Evolutionary conservation across 2,797 vertebrate genomes (phyloP), one percentile per base, ranked within the genome.

Genomic region (Anabas testudineus): DNA sequence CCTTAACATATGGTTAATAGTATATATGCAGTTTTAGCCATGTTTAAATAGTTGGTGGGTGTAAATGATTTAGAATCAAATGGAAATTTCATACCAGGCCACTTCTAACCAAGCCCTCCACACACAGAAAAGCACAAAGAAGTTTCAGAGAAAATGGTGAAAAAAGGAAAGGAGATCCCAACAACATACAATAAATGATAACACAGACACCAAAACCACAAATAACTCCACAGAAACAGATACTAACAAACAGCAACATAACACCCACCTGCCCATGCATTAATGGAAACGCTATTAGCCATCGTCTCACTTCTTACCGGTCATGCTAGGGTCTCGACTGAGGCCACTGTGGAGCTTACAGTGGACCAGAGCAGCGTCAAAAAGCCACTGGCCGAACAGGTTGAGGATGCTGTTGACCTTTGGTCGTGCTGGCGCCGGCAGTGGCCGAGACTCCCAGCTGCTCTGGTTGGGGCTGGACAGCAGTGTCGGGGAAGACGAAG

Each of bases 321-420:
- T 98, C 96, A 98, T 97, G 92, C 96, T 99, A 90, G 95, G 95
- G 92, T 99, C 97, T 92, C 97, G 94, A 89, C 95, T 98, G 86
- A 98, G 95, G 82, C 96, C 97, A 57, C 96, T 97, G 89, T 99
- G 97, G 84, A 98, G 97, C 90, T 96, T 98, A 94, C 97, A 98
- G 91, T 97, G 96, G 88, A 98, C 96, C 85, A 99, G 94, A 10
- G 96, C 95, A 39, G 97, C 97, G 63, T 99, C 97, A 65, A 99
- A 98, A 56, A 99, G 92, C 97, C 97, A 99, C 0, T 97, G 97
- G 87, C 97, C 97, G 58, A 99, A 99, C 71, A 99, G 95, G 91
- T 99, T 97, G 87, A 99, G 93, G 91, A 99, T 96, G 94, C 97
- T 98, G 94, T 99, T 98, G 94, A 99, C 97, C 90, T 97, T 97